Evolutionary conservation across 92 coral and sea anemone genomes (phyloP).

Genomic region (Blastomussa wellsi): DNA sequence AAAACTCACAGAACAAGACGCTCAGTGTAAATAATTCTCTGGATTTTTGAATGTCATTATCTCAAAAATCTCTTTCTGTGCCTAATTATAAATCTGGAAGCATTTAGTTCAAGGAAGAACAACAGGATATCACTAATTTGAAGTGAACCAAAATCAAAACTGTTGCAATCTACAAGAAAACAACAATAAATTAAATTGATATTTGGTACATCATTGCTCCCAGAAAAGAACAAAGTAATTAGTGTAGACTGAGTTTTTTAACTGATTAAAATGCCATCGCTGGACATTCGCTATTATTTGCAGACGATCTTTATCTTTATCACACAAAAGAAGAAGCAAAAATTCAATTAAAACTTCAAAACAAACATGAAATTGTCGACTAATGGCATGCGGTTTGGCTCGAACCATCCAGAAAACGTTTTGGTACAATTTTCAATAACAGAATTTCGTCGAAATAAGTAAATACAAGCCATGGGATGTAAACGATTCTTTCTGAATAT

Average conservation of each 20-base stretch:
- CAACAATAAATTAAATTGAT: constrained; percentile 9
- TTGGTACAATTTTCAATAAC: neutral
- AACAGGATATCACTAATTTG: constrained; percentile 2
- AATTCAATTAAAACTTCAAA: constrained; percentile 24
- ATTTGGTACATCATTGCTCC: neutral
- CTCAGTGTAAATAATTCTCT: neutral
- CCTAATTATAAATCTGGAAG: neutral
- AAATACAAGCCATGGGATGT: neutral
- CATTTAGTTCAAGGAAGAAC: neutral
- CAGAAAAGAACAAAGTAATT: neutral
- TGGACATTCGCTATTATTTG: constrained; percentile 1
- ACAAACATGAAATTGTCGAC: constrained; percentile 23
- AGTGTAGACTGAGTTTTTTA: neutral
- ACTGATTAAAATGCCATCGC: constrained; percentile 9
- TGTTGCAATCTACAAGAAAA: neutral
- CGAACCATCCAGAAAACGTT: neutral
- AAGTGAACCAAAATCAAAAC: neutral
- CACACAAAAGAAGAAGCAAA: constrained; percentile 4
- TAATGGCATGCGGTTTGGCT: constrained; percentile 18
- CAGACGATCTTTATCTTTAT: constrained; percentile 10
- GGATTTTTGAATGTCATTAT: neutral
- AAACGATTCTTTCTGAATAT: neutral
- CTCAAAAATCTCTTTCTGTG: neutral
- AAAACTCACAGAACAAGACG: neutral
- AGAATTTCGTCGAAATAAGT: neutral